phyloP scores from a whole-genome alignment of 2,113 vertebrate genomes.

The Myrmophylax atrothorax region DNA sequence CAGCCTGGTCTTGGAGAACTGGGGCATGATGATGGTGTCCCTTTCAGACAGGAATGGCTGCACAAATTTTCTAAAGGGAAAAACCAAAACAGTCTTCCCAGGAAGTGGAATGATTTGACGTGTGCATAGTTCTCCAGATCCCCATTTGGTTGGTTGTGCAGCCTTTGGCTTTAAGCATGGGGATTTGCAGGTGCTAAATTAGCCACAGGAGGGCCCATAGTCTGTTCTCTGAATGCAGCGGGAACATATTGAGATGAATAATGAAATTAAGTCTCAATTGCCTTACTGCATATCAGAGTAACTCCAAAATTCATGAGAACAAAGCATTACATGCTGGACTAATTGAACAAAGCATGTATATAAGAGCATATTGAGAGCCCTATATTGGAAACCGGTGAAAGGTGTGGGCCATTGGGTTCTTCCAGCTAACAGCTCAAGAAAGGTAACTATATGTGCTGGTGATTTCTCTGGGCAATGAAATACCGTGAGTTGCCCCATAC shows the following conservation, averaged over 20 bases:
- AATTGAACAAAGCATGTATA: background rate
- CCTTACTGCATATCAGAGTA: background rate
- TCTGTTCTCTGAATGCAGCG: background rate
- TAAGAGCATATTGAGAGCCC: background rate
- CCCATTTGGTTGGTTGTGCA: background rate
- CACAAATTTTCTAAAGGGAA: background rate
- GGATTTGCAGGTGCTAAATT: slow-evolving; percentile 45
- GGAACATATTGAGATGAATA: slow-evolving; percentile 44
- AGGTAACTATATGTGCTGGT: background rate
- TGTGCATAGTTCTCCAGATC: background rate
- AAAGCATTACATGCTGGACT: background rate
- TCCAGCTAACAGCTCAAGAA: background rate
- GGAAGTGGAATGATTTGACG: background rate
- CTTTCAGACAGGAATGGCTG: background rate
- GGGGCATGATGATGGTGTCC: background rate
- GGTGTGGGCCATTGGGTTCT: background rate
- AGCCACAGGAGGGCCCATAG: slow-evolving; percentile 12
- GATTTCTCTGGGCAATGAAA: background rate
- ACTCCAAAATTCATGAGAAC: slow-evolving; percentile 35
- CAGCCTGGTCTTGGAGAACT: background rate
- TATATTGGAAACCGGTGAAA: background rate
- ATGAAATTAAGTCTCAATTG: slow-evolving; percentile 51
- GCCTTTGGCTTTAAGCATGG: background rate
- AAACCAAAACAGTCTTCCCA: background rate
- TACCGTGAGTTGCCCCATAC: background rate